Conservation (phyloP, 1,140 invertebrate genomes). For the Steinernema feltiae region DNA sequence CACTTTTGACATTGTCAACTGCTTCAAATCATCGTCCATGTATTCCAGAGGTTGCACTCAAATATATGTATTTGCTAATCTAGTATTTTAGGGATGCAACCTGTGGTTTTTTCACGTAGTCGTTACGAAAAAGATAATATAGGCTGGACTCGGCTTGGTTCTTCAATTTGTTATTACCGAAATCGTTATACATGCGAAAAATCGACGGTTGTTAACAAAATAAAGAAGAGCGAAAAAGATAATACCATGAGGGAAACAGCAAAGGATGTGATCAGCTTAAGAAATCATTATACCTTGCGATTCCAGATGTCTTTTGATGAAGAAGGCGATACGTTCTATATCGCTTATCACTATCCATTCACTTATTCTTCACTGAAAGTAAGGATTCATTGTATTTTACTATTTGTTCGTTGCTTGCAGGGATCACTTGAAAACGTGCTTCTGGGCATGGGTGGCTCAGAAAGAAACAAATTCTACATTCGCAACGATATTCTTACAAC, state of each 20-base stretch:
- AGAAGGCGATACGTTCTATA: slow-evolving; percentile 79
- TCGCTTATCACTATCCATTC: slow-evolving; percentile 94
- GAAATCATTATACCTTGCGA: background rate
- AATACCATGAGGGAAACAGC: background rate
- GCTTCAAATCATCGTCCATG: slow-evolving; percentile 79
- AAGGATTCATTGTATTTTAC: slow-evolving; percentile 59
- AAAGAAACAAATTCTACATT: slow-evolving; percentile 60
- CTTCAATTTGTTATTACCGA: slow-evolving; percentile 74
- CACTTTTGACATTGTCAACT: slow-evolving; percentile 83
- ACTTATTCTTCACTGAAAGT: slow-evolving; percentile 77
- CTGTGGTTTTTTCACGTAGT: slow-evolving; percentile 75
- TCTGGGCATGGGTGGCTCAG: slow-evolving; percentile 18
- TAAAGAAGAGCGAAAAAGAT: slow-evolving; percentile 18
- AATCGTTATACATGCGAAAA: slow-evolving; percentile 58
- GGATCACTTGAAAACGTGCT: slow-evolving; percentile 60
- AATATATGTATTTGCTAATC: slow-evolving; percentile 16
- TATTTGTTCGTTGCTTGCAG: slow-evolving; percentile 68
- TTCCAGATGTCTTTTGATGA: slow-evolving; percentile 73
- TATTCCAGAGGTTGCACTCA: slow-evolving; percentile 70
- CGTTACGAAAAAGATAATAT: slow-evolving; percentile 67
- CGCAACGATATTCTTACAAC: slow-evolving; percentile 70
- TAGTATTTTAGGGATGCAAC: slow-evolving; percentile 71
- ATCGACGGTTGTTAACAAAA: too few species aligned
- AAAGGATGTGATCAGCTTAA: too few species aligned
- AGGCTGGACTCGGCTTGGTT: slow-evolving; percentile 71